Evolutionary conservation across 2,797 vertebrate species (phyloP), one percentile per base, ranked within the genome.

Genomic region (Distichodus sexfasciatus): DNA sequence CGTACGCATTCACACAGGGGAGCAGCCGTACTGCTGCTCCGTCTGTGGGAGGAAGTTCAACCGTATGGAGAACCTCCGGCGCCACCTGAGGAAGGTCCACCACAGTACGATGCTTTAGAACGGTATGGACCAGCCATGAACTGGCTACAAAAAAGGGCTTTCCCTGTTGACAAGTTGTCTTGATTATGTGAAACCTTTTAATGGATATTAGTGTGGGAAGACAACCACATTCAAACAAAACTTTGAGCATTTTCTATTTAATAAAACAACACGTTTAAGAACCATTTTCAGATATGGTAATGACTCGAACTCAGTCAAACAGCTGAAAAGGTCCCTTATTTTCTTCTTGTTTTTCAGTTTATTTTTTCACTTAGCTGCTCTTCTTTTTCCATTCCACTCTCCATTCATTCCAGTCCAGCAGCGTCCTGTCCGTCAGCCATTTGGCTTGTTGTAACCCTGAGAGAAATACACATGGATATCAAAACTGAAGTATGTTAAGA

Each of bases 391-490:
- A 95, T 0, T 90, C 87, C 0, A 91, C 88, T 60, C 94, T 89
- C 95, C 95, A 97, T 67, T 97, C 94, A 26, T 95, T 91, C 76
- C 92, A 92, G 83, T 94, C 90, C 29, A 97, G 75, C 21, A 94
- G 87, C 53, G 92, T 93, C 54, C 90, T 87, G 29, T 88, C 88
- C 0, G 85, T 90, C 48, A 90, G 88, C 95, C 95, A 96, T 47
- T 91, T 92, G 0, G 81, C 82, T 9, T 75, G 82, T 38, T 83
- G 83, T 33, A 94, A 78, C 51, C 87, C 95, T 95, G 78, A 1
- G 57, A 80, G 6, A 47, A 7, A 65, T 1, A 23, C 14, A 15
- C 21, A 40, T 44, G 8, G 4, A 35, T 1, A 19, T 1, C 2
- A 43, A 19, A 1, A 35, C n/a, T n/a, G n/a, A n/a, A n/a, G n/a